Conservation (phyloP, 1,140 invertebrate genomes). For the Aphelinus certus region DNA sequence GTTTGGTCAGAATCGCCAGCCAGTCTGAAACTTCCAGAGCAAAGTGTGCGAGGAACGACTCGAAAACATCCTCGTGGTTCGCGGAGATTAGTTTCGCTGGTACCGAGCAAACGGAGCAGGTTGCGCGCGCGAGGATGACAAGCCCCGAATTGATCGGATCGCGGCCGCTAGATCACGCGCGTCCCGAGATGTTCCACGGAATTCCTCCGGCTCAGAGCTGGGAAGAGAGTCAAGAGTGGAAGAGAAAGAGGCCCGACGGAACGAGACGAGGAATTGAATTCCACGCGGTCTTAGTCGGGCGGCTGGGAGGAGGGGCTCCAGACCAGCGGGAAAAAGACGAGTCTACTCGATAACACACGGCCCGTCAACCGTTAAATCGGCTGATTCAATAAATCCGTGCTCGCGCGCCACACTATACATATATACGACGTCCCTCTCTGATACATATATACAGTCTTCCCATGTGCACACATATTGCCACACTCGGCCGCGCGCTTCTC, state of each 20-base stretch:
- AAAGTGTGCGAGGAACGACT: too few relatives aligned
- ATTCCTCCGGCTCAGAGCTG: background rate
- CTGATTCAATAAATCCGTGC: constrained; percentile 67
- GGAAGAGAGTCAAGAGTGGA: too few relatives aligned
- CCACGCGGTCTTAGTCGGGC: constrained; percentile 15
- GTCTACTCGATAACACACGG: constrained; percentile 24
- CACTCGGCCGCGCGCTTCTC: constrained; percentile 50
- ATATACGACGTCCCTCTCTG: background rate
- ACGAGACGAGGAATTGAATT: constrained; percentile 25
- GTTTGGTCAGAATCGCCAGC: too few relatives aligned
- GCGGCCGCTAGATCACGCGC: background rate
- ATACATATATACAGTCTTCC: too few relatives aligned
- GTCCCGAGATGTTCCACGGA: constrained; percentile 11
- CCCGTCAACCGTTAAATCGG: constrained; percentile 60
- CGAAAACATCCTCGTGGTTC: too few relatives aligned
- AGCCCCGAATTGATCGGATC: background rate
- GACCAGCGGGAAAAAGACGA: background rate
- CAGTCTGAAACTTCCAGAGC: too few relatives aligned
- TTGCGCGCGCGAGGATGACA: too few relatives aligned
- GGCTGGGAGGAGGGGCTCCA: background rate
- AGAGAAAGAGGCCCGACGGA: too few relatives aligned
- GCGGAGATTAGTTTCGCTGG: too few relatives aligned
- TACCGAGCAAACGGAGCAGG: too few relatives aligned
- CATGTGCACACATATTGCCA: too few relatives aligned
- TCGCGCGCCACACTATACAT: constrained; percentile 40